Base-by-base conservation (phyloP, 2,888 invertebrate genomes). In the Caenorhabditis japonica region DNA sequence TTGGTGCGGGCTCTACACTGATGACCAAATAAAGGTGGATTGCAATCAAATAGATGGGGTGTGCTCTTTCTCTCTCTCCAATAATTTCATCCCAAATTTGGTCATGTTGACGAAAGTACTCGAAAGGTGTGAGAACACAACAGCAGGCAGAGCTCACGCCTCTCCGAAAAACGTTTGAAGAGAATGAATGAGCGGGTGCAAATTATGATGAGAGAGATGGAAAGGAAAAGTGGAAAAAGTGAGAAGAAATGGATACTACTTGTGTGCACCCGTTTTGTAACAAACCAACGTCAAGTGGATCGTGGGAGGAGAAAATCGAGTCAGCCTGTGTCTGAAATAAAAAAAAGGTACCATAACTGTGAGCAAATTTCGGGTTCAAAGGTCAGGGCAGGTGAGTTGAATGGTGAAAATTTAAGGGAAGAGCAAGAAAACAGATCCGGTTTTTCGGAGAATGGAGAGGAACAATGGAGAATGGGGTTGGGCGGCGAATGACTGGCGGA, bases 121-220 rank as follows among this genome's bases (percentile, higher is more conserved):
- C 60, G 69, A 69, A 69, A 60, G 69, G 69, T 69, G 69, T 55
- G 69, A 66, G 56, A 69, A 69, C n/a, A n/a, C n/a, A n/a, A n/a
- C 59, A 55, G 53, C 41, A 38, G 49, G 66, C 27, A 13, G 12
- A 12, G 44, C 69, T 69, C 69, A 69, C 69, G 69, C 69, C 46
- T 60, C 69, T 36, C 53, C 60, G 39, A 58, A 68, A 47, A 53
- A 44, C 59, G 47, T 58, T 58, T 51, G 52, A 25, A 36, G 15
- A 4, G n/a, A 25, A 23, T 21, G 12, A 46, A 46, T 5, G 13
- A 4, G 39, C 7, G 47, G 39, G 25, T 30, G 38, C 30, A 34
- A 53, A 21, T 38, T 27, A 43, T 12, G n/a, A n/a, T n/a, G n/a
- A n/a, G n/a, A n/a, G n/a, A n/a, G n/a, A n/a, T n/a, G n/a, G n/a